A percentile compares a stretch with the other conserved stretches of the same genome.
These are phyloP conservation scores for Ptilorrhoa leucosticta DNA, from an alignment of 2,113 vertebrate genomes.

Conservation along the genomic window DNA sequence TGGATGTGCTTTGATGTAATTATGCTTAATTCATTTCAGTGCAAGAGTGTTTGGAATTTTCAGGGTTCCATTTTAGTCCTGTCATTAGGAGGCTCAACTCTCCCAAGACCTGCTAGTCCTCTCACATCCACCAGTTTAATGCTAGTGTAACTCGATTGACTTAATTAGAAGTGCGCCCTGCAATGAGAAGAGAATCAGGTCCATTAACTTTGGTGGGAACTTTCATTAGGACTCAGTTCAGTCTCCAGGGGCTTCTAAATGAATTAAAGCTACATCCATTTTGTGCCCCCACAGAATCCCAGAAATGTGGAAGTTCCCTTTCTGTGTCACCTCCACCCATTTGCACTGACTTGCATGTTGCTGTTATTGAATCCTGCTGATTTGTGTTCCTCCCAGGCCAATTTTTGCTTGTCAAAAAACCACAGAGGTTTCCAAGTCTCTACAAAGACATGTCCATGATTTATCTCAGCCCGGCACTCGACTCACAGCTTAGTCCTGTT, in stretches of 20 bases:
- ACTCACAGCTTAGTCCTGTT: background rate
- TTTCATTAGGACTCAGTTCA: conserved; percentile 58
- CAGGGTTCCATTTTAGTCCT: conserved; percentile 17
- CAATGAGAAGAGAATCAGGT: conserved; percentile 44
- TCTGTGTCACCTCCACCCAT: background rate
- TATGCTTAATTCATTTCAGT: background rate
- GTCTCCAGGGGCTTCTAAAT: conserved; percentile 11
- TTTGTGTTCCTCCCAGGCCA: conserved; percentile 30
- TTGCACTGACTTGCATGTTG: conserved; percentile 1
- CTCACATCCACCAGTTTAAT: conserved; percentile 32
- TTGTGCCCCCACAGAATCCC: background rate
- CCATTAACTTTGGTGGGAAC: conserved; percentile 60
- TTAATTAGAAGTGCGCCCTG: conserved; percentile 56
- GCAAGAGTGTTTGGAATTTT: background rate
- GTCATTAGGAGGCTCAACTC: conserved; percentile 18
- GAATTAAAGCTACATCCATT: conserved; percentile 13
- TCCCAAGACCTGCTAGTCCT: conserved; percentile 26
- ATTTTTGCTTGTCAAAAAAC: conserved; percentile 28
- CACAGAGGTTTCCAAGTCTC: conserved; percentile 45
- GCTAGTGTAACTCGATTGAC: conserved; percentile 7
- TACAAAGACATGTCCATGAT: conserved; percentile 29
- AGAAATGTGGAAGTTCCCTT: background rate
- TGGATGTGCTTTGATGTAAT: conserved; percentile 18
- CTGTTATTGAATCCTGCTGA: conserved; percentile 46
- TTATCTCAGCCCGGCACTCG: conserved; percentile 21